These are phyloP conservation scores for Apocheima hispidaria DNA, from an alignment of 2,888 invertebrate species.

Conservation along the genomic window DNA sequence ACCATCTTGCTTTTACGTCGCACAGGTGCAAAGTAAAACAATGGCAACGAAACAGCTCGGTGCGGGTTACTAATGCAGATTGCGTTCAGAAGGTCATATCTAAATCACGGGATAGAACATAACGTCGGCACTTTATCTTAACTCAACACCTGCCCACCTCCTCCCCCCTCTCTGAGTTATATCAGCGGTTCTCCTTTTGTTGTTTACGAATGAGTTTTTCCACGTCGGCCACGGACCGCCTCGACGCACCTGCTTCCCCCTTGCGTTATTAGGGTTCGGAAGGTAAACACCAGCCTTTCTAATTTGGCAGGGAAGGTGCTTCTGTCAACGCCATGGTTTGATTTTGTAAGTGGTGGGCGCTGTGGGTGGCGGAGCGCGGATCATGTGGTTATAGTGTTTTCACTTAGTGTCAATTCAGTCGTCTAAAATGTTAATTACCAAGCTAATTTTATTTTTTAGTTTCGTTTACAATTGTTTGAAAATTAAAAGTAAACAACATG, in stretches of 20 bases:
- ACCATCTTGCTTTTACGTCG: slow-evolving; percentile 49
- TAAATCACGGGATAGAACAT: slow-evolving; percentile 79
- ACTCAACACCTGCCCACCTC: slow-evolving; percentile 75
- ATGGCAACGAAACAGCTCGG: slow-evolving; percentile 58
- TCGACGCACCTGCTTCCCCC: slow-evolving; percentile 77
- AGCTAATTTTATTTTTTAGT: too few species aligned
- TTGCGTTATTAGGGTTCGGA: slow-evolving; percentile 48
- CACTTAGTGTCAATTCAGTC: neutral
- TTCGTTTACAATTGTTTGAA: too few species aligned
- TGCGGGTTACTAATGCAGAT: slow-evolving; percentile 76
- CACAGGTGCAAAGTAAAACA: slow-evolving; percentile 59
- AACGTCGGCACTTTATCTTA: slow-evolving; percentile 80
- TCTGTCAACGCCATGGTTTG: slow-evolving; percentile 40
- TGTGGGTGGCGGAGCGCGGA: neutral
- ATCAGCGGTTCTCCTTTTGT: slow-evolving; percentile 75
- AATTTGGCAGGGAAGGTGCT: slow-evolving; percentile 37
- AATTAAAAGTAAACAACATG: too few species aligned
- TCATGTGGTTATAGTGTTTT: neutral
- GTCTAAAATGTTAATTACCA: too few species aligned
- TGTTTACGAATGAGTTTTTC: slow-evolving; percentile 83
- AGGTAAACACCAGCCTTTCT: slow-evolving; percentile 44
- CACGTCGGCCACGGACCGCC: slow-evolving; percentile 69
- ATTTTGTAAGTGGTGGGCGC: slow-evolving; percentile 27
- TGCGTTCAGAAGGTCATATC: slow-evolving; percentile 80
- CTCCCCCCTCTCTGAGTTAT: slow-evolving; percentile 63